Base-by-base conservation (phyloP, 2,888 invertebrate species). In the Metalampra italica region DNA sequence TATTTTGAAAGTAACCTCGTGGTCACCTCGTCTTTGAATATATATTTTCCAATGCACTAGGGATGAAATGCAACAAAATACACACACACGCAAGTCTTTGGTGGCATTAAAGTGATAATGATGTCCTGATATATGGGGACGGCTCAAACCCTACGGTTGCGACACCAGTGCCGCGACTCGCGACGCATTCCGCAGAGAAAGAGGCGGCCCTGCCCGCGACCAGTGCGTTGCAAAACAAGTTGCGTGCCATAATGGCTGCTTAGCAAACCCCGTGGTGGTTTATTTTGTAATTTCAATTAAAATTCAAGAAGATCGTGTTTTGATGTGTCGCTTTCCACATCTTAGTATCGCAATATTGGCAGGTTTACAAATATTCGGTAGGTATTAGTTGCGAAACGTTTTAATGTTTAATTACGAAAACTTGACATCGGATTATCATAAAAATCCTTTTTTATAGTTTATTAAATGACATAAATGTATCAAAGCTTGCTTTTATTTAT, bases 221-320 rank as follows among this genome's bases (percentile, higher is more conserved):
- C 65, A 62, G 72, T 70, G 55, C 54, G 52, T 86, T 80, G 73
- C 77, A 68, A 82, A 76, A 83, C 66, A 45, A 47, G 52, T 62
- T 62, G 64, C 69, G 58, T 62, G 67, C 72, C 64, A 71, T 73
- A 77, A 73, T 64, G 57, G 62, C 68, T 59, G 69, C 74, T 81
- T 76, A 69, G 73, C 73, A 78, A 78, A 78, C 70, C 70, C 71
- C 66, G 57, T 68, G 56, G 70, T 59, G 62, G 66, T 60, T 66
- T 60, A 72, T 83, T 84, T 78, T 75, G 80, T 73, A 85, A 82
- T 74, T 74, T 68, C 56, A 73, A 80, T 83, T 79, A 73, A 79
- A 79, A 82, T 82, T 80, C 76, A 82, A 71, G 75, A 79, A 60
- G 72, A 68, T 68, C 66, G 60, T 62, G 66, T 64, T 67, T 60